Base-by-base conservation (phyloP, 2,888 invertebrate genomes). In the Linnaemya vulpina region DNA sequence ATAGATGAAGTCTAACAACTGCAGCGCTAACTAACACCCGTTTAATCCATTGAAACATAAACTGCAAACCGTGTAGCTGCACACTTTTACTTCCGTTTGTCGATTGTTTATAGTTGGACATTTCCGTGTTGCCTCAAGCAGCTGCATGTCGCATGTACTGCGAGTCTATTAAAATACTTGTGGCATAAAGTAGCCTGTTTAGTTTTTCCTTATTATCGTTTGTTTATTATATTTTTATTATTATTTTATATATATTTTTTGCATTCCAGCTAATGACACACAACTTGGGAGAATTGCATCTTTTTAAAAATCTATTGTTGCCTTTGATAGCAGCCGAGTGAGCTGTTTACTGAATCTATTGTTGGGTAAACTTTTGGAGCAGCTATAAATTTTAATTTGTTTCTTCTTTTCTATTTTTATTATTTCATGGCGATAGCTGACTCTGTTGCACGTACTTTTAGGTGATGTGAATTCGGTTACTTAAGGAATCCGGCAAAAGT, bases 51-150 rank as follows among this genome's bases (percentile, higher is more conserved):
- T n/a, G 9, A 53, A 38, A 53, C 30, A 71, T 13, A 49, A 25
- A 30, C 13, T 75, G 63, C 15, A 60, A 77, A 77, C 71, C 77
- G 60, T 65, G 38, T 17, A 67, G 82, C 76, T 51, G 49, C 58
- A 22, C 49, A 22, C 38, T 51, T n/a, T 58, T 30, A 71, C 51
- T 71, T 83, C 58, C 76, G 38, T 71, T 71, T 73, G 71, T 65
- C 63, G 25, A 76, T 65, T 63, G 70, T 71, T 82, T 71, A n/a
- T 65, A 30, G 49, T 77, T 77, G 82, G 58, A 65, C 71, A 55
- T 83, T 71, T 77, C 65, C 58, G 58, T 76, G 82, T 46, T 63
- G 63, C 49, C 76, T 35, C 30, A n/a, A 17, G 30, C 55, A 51
- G 49, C 20, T 55, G n/a, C 3, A 60, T 51, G 15, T 15, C 30